Percentiles rank a stretch among this genome's conserved stretches.
These are phyloP conservation scores for Oligia strigilis DNA, from an alignment of 2,888 invertebrate species.

Conservation along the genomic window DNA sequence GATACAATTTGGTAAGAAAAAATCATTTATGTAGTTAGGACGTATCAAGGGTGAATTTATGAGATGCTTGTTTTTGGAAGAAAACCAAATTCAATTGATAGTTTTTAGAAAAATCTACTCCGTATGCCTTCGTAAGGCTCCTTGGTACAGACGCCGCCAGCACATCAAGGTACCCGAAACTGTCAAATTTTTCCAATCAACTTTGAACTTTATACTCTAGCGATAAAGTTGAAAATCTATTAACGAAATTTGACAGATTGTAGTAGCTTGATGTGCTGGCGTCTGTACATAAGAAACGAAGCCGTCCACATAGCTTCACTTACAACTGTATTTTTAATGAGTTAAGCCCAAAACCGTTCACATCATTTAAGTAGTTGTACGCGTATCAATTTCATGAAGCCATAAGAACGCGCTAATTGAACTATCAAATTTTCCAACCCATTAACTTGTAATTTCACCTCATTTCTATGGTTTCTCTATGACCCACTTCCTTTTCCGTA, in stretches of 20 bases:
- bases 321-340: not conserved
- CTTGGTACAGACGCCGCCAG: no score
- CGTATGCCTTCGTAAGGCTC: no score
- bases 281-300: not conserved
- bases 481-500: conserved; percentile 40
- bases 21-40: not conserved
- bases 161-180: no score
- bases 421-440: conserved; percentile 58
- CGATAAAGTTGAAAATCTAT: no score
- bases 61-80: not conserved
- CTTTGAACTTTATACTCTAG: no score
- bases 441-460: conserved; percentile 59
- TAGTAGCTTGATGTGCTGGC: no score
- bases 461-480: conserved; percentile 52
- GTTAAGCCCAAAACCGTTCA: conserved; percentile 4
- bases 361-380: not conserved
- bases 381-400: conserved; percentile 59
- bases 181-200: no score
- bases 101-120: not conserved
- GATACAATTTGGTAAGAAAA: not conserved
- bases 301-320: no score
- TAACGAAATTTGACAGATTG: no score
- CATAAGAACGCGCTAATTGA: conserved; percentile 53
- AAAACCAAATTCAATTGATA: not conserved
- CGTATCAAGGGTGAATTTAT: not conserved